These are phyloP conservation scores for Ypsolopha scabrella DNA, from an alignment of 2,888 invertebrate species.

Conservation along the genomic window DNA sequence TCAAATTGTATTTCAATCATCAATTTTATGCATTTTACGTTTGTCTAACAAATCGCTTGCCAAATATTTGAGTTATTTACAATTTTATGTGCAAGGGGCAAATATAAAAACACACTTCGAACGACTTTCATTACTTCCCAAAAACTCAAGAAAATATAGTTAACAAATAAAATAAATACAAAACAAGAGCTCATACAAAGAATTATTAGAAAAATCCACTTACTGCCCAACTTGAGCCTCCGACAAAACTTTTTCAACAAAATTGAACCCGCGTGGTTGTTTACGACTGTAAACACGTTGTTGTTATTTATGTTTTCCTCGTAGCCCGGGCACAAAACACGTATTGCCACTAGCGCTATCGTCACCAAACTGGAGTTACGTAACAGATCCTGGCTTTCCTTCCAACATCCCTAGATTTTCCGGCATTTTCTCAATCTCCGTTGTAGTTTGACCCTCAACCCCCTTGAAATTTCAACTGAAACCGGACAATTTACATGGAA, in stretches of 20 bases:
- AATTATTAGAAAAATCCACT: constrained; percentile 2
- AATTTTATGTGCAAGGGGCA: no score
- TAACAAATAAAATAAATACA: neutral
- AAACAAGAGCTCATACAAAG: neutral
- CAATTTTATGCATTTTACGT: no score
- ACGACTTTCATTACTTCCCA: no score
- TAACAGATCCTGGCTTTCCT: constrained; percentile 54
- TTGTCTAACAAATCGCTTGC: no score
- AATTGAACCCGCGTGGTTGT: constrained; percentile 26
- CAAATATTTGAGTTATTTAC: no score
- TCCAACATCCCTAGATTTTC: constrained; percentile 32
- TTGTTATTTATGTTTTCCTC: constrained; percentile 57
- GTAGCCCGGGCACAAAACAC: constrained; percentile 20
- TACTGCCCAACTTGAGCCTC: constrained; percentile 1
- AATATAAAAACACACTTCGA: no score
- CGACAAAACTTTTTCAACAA: constrained; percentile 2
- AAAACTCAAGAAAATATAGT: neutral
- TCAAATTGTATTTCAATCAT: no score
- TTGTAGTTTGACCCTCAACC: constrained; percentile 23
- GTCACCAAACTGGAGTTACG: constrained; percentile 58
- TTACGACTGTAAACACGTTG: constrained; percentile 62
- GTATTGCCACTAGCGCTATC: constrained; percentile 34
- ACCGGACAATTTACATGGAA: neutral
- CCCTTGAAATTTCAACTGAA: constrained; percentile 9
- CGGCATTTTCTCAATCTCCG: constrained; percentile 35